Percentiles rank a stretch among this genome's conserved stretches.
These are phyloP conservation scores for Symphodus melops DNA, from an alignment of 2,113 vertebrate species.

Conservation along the genomic window DNA sequence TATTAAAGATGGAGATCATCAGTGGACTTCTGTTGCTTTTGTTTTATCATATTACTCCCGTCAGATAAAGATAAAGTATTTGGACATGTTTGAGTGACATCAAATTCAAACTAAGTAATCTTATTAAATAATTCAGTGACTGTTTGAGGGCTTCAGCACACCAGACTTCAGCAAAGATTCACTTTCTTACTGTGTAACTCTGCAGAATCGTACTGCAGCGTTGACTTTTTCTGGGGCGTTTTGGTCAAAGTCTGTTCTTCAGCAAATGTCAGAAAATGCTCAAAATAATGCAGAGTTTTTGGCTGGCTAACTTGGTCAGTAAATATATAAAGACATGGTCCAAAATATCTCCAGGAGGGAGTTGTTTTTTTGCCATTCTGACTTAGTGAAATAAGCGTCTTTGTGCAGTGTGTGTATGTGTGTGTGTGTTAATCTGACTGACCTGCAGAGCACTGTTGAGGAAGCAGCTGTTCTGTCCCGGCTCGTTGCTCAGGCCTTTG, in stretches of 20 bases:
- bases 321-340: not conserved
- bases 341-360: slow-evolving; percentile 1
- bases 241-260: not conserved
- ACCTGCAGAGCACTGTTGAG: slow-evolving; percentile 98
- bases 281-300: not conserved
- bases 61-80: not conserved
- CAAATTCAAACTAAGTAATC: slow-evolving; percentile 19
- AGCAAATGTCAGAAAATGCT: not conserved
- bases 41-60: not conserved
- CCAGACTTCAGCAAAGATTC: not conserved
- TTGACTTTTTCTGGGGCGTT: not conserved
- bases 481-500: slow-evolving; percentile 97
- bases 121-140: slow-evolving; percentile 2
- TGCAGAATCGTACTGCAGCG: slow-evolving; percentile 6
- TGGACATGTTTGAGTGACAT: not conserved
- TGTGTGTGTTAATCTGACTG: slow-evolving; percentile 76
- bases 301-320: not conserved
- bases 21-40: not conserved
- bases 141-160: not conserved
- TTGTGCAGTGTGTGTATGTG: not conserved
- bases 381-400: too few species aligned
- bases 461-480: slow-evolving; percentile 98
- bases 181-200: slow-evolving; percentile 1
- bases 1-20: not conserved
- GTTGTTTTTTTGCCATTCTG: too few species aligned